These are phyloP conservation scores for pig (Sus scrofa) DNA, from an alignment of 2,113 vertebrate species.

Conservation along the genomic window DNA sequence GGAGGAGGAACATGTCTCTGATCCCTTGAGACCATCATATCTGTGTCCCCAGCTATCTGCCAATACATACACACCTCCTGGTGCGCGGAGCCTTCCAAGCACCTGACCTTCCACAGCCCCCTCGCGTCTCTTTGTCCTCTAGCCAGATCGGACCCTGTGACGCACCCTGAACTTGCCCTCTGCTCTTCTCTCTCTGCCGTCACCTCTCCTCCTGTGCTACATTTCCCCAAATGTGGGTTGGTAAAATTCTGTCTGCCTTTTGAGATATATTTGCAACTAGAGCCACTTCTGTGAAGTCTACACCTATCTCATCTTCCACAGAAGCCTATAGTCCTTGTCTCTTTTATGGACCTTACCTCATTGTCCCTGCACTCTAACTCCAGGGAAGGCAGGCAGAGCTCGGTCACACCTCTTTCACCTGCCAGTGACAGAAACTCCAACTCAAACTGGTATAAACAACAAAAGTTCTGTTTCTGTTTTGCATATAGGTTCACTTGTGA, in stretches of 20 bases:
- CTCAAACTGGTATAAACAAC: background rate
- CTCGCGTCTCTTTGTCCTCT: no score
- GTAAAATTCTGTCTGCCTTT: background rate
- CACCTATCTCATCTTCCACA: background rate
- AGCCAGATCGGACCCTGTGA: fast-evolving
- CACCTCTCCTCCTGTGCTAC: background rate
- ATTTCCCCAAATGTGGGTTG: background rate
- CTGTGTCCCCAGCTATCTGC: background rate
- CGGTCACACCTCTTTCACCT: background rate
- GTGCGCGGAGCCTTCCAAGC: background rate
- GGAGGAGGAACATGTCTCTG: background rate
- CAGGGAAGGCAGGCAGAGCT: background rate
- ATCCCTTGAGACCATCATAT: background rate
- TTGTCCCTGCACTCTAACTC: background rate
- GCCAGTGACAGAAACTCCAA: background rate
- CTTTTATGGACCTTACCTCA: background rate
- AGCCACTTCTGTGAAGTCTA: background rate
- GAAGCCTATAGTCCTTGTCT: background rate
- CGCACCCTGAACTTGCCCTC: no score
- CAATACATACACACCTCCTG: background rate
- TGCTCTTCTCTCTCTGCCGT: background rate
- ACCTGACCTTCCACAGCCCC: background rate
- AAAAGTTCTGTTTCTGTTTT: background rate
- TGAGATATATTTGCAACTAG: background rate
- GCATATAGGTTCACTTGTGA: no score